Conservation (phyloP, 1,140 invertebrate species). For the Paramacrobiotus metropolitanus region DNA sequence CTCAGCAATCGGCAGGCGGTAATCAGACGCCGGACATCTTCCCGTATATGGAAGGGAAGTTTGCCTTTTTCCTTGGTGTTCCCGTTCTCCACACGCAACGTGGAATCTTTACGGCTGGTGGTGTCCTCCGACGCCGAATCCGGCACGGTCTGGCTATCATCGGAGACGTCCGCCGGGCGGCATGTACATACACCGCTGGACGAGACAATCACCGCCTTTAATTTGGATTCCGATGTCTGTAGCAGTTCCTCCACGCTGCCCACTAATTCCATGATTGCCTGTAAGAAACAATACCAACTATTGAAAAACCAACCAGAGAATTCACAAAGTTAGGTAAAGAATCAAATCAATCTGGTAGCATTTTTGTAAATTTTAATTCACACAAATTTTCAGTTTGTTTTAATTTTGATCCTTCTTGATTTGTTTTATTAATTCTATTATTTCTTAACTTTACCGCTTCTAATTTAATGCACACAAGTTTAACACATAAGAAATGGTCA, state of each 20-base stretch:
- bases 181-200: not conserved
- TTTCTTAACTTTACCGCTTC: too few species aligned
- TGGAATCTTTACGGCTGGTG: not conserved
- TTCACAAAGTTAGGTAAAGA: too few species aligned
- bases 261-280: not conserved
- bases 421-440: too few species aligned
- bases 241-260: not conserved
- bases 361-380: too few species aligned
- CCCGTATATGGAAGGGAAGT: not conserved
- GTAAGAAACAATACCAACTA: not conserved
- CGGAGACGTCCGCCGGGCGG: not conserved
- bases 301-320: too few species aligned
- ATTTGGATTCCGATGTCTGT: not conserved
- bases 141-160: not conserved
- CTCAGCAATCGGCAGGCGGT: not conserved
- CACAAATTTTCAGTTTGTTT: too few species aligned
- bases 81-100: not conserved
- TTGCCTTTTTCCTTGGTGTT: not conserved
- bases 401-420: too few species aligned
- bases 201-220: not conserved
- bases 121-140: not conserved
- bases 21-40: conserved; percentile 1
- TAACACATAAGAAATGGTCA: too few species aligned
- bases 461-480: too few species aligned
- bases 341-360: too few species aligned